Evolutionary conservation across 2,888 invertebrate genomes (phyloP).

Genomic region (Petrolisthes cinctipes): DNA sequence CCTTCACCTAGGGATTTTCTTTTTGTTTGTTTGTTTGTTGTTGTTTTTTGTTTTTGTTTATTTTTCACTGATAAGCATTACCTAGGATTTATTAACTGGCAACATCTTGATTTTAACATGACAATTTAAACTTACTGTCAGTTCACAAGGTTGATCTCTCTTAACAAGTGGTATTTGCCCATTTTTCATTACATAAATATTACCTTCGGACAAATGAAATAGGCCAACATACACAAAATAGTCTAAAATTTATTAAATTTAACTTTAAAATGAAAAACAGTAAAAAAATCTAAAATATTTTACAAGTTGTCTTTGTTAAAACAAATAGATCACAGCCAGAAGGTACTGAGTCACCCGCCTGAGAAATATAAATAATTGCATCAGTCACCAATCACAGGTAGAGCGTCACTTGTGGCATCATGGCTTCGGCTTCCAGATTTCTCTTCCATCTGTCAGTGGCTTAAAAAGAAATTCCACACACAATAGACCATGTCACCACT

Average conservation of each 20-base stretch:
- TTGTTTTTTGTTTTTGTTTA: neutral
- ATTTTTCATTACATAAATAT: slow-evolving; percentile 24
- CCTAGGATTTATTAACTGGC: neutral
- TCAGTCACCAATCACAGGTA: slow-evolving; percentile 39
- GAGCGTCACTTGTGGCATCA: slow-evolving; percentile 51
- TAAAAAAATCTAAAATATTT: slow-evolving; percentile 41
- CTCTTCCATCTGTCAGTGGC: neutral
- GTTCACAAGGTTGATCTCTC: neutral
- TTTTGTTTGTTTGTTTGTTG: neutral
- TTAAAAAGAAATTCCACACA: neutral
- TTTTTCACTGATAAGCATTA: neutral
- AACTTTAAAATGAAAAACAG: slow-evolving; percentile 42
- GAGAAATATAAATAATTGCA: slow-evolving; percentile 39
- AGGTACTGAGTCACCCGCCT: slow-evolving; percentile 58
- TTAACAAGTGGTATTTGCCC: neutral
- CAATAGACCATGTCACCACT: too few species aligned
- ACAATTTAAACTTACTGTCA: neutral
- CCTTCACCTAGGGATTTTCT: neutral
- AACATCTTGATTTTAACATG: neutral
- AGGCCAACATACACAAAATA: slow-evolving; percentile 45
- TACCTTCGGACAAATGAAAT: slow-evolving; percentile 58
- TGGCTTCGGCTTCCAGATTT: neutral
- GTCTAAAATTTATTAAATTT: slow-evolving; percentile 54
- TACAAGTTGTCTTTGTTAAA: slow-evolving; percentile 31
- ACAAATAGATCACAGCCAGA: slow-evolving; percentile 50